Conservation (phyloP, 2,113 vertebrate genomes). For the Thymallus thymallus region DNA sequence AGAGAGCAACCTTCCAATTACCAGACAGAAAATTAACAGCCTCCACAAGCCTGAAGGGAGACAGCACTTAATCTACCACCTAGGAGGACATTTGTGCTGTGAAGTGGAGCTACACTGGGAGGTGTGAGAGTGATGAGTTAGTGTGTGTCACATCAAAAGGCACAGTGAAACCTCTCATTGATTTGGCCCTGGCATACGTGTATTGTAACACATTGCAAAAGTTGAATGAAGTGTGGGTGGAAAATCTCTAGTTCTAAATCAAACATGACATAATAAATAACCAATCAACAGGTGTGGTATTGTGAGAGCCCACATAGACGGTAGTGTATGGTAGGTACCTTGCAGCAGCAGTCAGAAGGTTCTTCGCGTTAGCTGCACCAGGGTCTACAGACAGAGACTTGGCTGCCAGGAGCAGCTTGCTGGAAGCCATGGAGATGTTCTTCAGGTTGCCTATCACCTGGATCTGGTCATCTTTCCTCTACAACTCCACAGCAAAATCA, state of each 20-base stretch:
- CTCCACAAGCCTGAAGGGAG: not conserved
- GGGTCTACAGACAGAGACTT: conserved; percentile 97
- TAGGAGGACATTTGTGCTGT: not conserved
- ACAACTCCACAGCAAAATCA: conserved; percentile 5
- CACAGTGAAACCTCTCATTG: not conserved
- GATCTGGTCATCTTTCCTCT: conserved; percentile 98
- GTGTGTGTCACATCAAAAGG: not conserved
- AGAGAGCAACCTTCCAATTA: too few species aligned
- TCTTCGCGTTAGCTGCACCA: conserved; percentile 94
- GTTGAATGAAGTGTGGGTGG: too few species aligned
- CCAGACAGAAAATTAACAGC: conserved; percentile 12
- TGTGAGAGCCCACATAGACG: not conserved
- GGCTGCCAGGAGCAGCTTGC: conserved; percentile 93
- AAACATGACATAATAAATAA: not conserved
- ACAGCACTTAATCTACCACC: not conserved
- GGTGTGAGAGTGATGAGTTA: not conserved
- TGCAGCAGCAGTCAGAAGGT: conserved; percentile 92
- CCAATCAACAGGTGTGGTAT: not conserved
- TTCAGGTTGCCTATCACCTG: conserved; percentile 99
- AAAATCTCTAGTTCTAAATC: too few species aligned
- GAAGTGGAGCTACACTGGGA: not conserved
- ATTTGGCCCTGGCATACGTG: not conserved
- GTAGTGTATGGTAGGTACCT: conserved; percentile 72
- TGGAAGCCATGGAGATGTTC: conserved; percentile 99
- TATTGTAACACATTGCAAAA: too few species aligned